Conservation (phyloP, 2,797 vertebrate species). For the Phalanger gymnotis region DNA sequence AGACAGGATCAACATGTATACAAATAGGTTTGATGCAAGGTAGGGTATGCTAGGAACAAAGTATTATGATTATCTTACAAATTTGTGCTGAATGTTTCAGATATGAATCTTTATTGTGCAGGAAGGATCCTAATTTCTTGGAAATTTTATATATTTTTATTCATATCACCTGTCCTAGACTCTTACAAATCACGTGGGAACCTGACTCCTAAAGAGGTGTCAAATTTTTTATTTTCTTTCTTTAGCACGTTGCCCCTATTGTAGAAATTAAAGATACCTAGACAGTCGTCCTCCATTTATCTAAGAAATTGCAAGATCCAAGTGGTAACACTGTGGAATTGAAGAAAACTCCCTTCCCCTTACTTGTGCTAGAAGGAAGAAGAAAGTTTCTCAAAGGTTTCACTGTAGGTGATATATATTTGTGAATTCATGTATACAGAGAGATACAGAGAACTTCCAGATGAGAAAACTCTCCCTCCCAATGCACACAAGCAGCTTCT, state of each 20-base stretch:
- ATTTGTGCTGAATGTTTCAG: not conserved
- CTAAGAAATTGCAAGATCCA: not conserved
- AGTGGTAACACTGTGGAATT: not conserved
- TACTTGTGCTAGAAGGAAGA: not conserved
- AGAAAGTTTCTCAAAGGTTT: not conserved
- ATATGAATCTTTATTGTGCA: not conserved
- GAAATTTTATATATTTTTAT: not conserved
- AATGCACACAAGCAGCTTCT: not conserved
- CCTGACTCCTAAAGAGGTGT: not conserved
- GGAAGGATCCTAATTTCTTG: not conserved
- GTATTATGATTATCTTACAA: not conserved
- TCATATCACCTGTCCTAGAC: not conserved
- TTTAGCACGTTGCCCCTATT: not conserved
- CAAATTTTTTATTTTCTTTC: not conserved
- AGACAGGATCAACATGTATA: not conserved
- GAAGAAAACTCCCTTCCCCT: not conserved
- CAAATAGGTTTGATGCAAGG: not conserved
- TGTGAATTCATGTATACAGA: not conserved
- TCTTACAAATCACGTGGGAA: not conserved
- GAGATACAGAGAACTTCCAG: not conserved
- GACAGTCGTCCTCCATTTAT: not conserved
- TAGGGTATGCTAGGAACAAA: not conserved
- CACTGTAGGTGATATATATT: not conserved
- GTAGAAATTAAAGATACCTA: not conserved
- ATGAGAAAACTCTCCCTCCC: not conserved